Percentiles rank a stretch among this genome's conserved stretches.
Conservation (phyloP, 2,113 vertebrate species). For the Glareola pratincola region DNA sequence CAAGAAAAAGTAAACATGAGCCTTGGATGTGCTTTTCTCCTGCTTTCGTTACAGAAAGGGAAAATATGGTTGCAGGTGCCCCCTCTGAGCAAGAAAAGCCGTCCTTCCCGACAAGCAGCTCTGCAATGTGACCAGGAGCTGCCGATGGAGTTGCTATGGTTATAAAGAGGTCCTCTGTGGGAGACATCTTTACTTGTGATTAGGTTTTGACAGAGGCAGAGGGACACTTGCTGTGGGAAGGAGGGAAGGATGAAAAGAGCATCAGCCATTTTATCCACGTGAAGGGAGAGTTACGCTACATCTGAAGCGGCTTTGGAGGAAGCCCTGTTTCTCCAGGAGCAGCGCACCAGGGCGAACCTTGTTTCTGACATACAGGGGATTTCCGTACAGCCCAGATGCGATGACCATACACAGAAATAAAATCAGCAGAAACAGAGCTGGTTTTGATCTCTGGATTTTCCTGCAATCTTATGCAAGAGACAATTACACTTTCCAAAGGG, state of each 20-base stretch:
- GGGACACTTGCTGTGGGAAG: slow-evolving; percentile 53
- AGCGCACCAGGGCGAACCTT: slow-evolving; percentile 2
- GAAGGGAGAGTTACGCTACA: slow-evolving; percentile 40
- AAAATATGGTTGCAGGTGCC: not conserved
- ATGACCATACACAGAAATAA: not conserved
- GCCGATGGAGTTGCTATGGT: slow-evolving; percentile 67
- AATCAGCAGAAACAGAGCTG: not conserved
- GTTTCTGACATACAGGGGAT: slow-evolving; percentile 6
- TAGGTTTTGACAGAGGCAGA: slow-evolving; percentile 75
- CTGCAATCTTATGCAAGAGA: not conserved
- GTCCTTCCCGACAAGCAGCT: slow-evolving; percentile 31
- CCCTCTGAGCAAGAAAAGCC: slow-evolving; percentile 9
- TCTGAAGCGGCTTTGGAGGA: slow-evolving; percentile 17
- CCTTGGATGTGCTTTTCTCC: not conserved
- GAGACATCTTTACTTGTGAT: slow-evolving; percentile 82
- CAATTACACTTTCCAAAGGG: not conserved
- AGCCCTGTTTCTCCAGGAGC: not conserved
- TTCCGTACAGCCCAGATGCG: not conserved
- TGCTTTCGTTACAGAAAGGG: not conserved
- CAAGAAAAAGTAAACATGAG: not conserved
- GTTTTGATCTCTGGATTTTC: not conserved
- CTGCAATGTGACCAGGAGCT: slow-evolving; percentile 29
- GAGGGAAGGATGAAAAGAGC: slow-evolving; percentile 16
- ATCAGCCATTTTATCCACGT: slow-evolving; percentile 14
- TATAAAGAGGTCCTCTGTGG: slow-evolving; percentile 72